These are phyloP conservation scores for Microplitis mediator DNA, from an alignment of 1,140 invertebrate species.

Conservation along the genomic window DNA sequence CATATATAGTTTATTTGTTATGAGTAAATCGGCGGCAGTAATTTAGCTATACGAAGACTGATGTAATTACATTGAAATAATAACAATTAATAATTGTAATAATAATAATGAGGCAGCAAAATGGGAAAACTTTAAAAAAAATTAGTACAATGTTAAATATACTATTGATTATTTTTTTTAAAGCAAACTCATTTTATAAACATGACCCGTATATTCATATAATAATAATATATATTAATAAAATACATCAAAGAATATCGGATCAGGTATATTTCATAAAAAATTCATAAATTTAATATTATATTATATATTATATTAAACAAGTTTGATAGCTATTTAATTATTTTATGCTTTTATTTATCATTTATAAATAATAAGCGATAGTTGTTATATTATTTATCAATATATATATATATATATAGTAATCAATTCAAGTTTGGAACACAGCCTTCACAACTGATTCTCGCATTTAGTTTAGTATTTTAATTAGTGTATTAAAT, in stretches of 20 bases:
- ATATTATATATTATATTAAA: slow-evolving; percentile 1
- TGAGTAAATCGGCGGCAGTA: slow-evolving; percentile 25
- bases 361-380: too few relatives aligned
- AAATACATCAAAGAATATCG: slow-evolving; percentile 34
- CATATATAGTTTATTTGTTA: neutral
- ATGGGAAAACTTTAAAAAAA: slow-evolving; percentile 23
- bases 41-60: slow-evolving; percentile 23
- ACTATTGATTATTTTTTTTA: slow-evolving; percentile 12
- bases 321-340: neutral
- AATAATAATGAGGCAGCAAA: slow-evolving; percentile 8
- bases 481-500: too few relatives aligned
- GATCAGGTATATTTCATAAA: slow-evolving; percentile 36
- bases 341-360: neutral
- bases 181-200: slow-evolving; percentile 32
- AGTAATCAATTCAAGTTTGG: too few relatives aligned
- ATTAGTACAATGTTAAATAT: neutral
- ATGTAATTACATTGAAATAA: neutral
- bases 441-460: too few relatives aligned
- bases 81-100: too few relatives aligned
- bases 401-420: too few relatives aligned
- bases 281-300: slow-evolving; percentile 7
- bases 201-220: slow-evolving; percentile 41
- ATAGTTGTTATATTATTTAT: too few relatives aligned
- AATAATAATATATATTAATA: neutral
- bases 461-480: too few relatives aligned